Conservation (phyloP, 2,113 vertebrate genomes). For the Fulica atra region DNA sequence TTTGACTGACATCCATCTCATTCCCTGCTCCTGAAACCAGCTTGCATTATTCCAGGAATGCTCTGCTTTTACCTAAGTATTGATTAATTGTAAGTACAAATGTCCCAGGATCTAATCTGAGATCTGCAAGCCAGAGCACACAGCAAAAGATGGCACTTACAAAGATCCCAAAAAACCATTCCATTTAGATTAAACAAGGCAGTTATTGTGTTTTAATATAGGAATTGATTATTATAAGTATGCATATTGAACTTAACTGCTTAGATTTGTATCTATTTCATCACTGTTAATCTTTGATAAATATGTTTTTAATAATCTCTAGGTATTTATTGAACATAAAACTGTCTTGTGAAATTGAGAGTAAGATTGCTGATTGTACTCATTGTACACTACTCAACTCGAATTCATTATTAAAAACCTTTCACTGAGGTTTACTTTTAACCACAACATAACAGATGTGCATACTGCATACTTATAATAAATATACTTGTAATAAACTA, state of each 20-base stretch:
- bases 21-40: background rate
- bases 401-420: slow-evolving; percentile 53
- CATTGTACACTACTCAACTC: slow-evolving; percentile 3
- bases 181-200: slow-evolving; percentile 61
- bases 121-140: background rate
- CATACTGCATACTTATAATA: slow-evolving; percentile 2
- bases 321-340: slow-evolving; percentile 78
- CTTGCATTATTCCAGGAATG: background rate
- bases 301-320: slow-evolving; percentile 82
- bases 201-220: slow-evolving; percentile 64
- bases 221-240: slow-evolving; percentile 73
- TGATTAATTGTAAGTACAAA: background rate
- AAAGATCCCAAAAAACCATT: background rate
- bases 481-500: slow-evolving; percentile 59
- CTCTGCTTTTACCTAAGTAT: background rate
- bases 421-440: slow-evolving; percentile 47
- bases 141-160: background rate
- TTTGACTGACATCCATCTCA: background rate
- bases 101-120: slow-evolving; percentile 1
- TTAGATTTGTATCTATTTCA: slow-evolving; percentile 76
- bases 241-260: slow-evolving; percentile 65
- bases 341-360: slow-evolving; percentile 63
- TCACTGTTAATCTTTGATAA: slow-evolving; percentile 79
- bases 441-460: background rate
- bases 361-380: slow-evolving; percentile 54